Evolutionary conservation across 2,797 vertebrate genomes (phyloP).

Genomic region (Characodon lateralis): DNA sequence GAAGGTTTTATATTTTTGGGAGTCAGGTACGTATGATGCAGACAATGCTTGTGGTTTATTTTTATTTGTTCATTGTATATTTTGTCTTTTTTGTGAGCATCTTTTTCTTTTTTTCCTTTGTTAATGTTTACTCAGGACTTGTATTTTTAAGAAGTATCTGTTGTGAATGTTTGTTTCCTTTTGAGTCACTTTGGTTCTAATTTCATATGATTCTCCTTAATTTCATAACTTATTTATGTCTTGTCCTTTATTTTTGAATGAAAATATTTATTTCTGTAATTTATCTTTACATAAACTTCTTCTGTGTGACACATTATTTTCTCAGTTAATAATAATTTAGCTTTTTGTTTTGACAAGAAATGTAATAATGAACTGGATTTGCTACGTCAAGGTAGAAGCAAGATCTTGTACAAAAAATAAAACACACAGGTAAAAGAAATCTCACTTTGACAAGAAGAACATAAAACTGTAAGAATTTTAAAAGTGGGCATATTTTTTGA

Average conservation of each 20-base stretch:
- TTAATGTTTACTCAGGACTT: conserved; percentile 72
- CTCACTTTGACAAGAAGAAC: neutral
- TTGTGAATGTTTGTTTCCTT: conserved; percentile 55
- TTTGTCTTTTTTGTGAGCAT: conserved; percentile 45
- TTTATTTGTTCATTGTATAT: conserved; percentile 34
- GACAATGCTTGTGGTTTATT: conserved; percentile 62
- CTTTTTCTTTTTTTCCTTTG: conserved; percentile 61
- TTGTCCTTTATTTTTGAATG: conserved; percentile 58
- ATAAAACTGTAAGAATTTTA: conserved; percentile 59
- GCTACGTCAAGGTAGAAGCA: conserved; percentile 36
- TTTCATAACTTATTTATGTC: conserved; percentile 60
- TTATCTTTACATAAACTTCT: conserved; percentile 55
- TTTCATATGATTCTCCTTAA: conserved; percentile 66
- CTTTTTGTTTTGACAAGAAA: conserved; percentile 42
- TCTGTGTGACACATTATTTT: conserved; percentile 38
- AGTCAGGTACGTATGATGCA: conserved; percentile 86
- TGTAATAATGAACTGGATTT: conserved; percentile 74
- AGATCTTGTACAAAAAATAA: neutral
- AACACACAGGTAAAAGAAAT: conserved; percentile 20
- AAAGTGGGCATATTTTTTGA: conserved; percentile 56
- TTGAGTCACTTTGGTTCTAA: conserved; percentile 70
- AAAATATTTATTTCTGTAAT: conserved; percentile 59
- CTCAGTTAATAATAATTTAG: conserved; percentile 36
- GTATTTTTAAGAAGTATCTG: conserved; percentile 66
- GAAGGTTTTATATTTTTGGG: conserved; percentile 77